Evolutionary conservation across 2,113 vertebrate species (phyloP).

Genomic region (Excalfactoria chinensis): DNA sequence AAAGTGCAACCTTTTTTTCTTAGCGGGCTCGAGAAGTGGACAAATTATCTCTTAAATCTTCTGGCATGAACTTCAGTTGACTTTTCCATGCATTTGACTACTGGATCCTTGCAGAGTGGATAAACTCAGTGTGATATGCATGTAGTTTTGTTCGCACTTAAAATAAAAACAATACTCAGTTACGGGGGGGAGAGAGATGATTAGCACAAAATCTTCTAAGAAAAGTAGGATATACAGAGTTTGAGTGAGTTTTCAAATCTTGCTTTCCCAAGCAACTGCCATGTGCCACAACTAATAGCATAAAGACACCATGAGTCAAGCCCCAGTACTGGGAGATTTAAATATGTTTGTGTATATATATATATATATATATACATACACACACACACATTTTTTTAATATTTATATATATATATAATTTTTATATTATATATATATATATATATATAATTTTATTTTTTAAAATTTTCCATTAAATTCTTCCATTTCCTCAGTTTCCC

Average conservation of each 20-base stretch:
- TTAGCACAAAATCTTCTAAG: background rate
- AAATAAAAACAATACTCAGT: background rate
- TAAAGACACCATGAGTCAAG: conserved; percentile 14
- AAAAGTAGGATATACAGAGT: background rate
- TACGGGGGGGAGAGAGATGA: background rate
- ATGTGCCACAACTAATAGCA: conserved; percentile 38
- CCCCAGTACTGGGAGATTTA: background rate
- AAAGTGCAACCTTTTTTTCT: background rate
- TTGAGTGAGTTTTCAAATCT: conserved; percentile 7
- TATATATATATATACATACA: no score
- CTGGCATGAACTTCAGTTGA: background rate
- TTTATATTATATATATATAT: no score
- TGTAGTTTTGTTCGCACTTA: background rate
- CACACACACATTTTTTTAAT: no score
- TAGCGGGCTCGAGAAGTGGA: background rate
- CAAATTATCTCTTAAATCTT: background rate
- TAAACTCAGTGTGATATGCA: background rate
- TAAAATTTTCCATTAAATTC: background rate
- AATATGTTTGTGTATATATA: background rate
- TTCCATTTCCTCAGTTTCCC: background rate
- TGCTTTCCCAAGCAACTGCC: conserved; percentile 53
- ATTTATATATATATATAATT: no score
- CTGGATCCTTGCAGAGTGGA: background rate
- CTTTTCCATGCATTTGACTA: background rate
- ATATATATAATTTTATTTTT: background rate